phyloP scores from a whole-genome alignment of 2,888 invertebrate species.

The Nowickia ferox region DNA sequence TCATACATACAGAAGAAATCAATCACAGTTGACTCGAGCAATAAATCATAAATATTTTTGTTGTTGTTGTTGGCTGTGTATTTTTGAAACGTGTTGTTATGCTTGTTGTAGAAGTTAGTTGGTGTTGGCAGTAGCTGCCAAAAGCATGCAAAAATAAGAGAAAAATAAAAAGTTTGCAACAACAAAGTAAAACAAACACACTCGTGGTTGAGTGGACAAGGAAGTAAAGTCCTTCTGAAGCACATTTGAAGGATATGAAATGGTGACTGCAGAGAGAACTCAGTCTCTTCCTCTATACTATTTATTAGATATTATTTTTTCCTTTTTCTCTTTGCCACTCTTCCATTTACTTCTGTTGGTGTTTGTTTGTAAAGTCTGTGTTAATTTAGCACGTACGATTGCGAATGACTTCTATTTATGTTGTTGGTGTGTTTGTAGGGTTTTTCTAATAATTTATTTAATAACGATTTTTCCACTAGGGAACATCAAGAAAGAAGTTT shows the following conservation, averaged over 20 bases:
- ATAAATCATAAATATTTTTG: slow-evolving; percentile 70
- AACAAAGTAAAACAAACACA: slow-evolving; percentile 74
- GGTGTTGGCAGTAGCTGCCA: slow-evolving; percentile 72
- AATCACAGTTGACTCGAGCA: slow-evolving; percentile 71
- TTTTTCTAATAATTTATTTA: background rate
- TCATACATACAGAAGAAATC: slow-evolving; percentile 64
- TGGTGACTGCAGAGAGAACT: slow-evolving; percentile 28
- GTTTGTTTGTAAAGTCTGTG: slow-evolving; percentile 29
- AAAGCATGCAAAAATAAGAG: slow-evolving; percentile 64
- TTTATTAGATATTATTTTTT: background rate
- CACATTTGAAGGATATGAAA: slow-evolving; percentile 63
- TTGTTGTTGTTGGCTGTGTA: slow-evolving; percentile 35
- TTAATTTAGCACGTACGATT: slow-evolving; percentile 23
- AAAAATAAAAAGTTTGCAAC: background rate
- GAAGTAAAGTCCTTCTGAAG: slow-evolving; percentile 56
- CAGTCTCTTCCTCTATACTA: background rate
- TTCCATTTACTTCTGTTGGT: slow-evolving; percentile 21
- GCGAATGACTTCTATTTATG: background rate
- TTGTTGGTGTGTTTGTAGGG: background rate
- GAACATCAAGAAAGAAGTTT: too few relatives aligned
- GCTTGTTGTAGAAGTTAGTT: slow-evolving; percentile 43
- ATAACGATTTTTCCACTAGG: too few relatives aligned
- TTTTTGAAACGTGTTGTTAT: background rate
- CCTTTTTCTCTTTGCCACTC: slow-evolving; percentile 20
- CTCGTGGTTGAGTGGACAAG: slow-evolving; percentile 67